These are phyloP conservation scores for Mus spretus DNA, from an alignment of 2,797 vertebrate species.

Conservation along the genomic window DNA sequence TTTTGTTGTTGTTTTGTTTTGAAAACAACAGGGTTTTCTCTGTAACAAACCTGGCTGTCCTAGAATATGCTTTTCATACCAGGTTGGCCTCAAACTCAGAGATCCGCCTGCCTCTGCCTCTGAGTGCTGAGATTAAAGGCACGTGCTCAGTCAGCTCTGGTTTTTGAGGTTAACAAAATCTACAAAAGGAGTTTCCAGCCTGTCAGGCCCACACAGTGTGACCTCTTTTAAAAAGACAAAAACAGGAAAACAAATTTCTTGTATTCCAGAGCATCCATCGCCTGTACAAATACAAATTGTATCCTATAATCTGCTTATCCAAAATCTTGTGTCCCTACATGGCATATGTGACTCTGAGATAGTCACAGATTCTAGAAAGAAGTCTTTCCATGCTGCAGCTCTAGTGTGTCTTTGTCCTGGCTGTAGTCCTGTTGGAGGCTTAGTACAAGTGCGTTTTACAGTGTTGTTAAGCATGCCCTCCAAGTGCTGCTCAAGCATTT, in stretches of 20 bases:
- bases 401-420: not conserved
- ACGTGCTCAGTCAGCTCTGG: not conserved
- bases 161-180: not conserved
- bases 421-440: constrained; percentile 11
- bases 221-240: not conserved
- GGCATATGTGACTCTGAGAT: not conserved
- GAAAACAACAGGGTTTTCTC: not conserved
- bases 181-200: not conserved
- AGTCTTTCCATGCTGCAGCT: not conserved
- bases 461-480: not conserved
- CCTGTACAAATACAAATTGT: not conserved
- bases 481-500: not conserved
- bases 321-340: not conserved
- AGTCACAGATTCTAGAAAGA: not conserved
- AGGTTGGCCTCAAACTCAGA: not conserved
- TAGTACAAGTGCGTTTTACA: not conserved
- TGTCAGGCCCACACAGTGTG: too few relatives aligned
- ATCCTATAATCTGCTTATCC: not conserved
- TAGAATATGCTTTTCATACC: not conserved
- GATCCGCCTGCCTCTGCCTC: not conserved
- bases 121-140: not conserved
- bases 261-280: not conserved
- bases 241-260: not conserved
- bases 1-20: not conserved
- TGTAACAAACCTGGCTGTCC: not conserved